Base-by-base conservation (phyloP, 2,888 invertebrate genomes). In the Callinectes sapidus region DNA sequence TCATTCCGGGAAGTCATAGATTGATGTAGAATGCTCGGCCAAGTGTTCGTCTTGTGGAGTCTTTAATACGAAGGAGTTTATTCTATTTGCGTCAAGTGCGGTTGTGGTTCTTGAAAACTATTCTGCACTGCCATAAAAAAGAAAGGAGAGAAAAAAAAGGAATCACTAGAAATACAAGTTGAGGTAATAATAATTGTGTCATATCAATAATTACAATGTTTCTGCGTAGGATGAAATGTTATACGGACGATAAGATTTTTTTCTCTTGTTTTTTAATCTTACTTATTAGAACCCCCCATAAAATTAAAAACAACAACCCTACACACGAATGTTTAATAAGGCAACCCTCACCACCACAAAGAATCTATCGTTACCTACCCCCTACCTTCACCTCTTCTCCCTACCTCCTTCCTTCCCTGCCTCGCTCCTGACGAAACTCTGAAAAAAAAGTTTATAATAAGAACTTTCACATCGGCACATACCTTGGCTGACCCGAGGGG, bases 361-460 rank as follows among this genome's bases (percentile, higher is more conserved):
- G 71, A 71, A 71, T 10, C 71, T 28, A 71, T 71, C 28, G 71
- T 3, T n/a, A 77, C 71, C 71, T 77, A 8, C 35, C 16, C 71
- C 13, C 10, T 32, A 8, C 71, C 71, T 2, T 13, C 71, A 13
- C 71, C 28, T n/a, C 32, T 81, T 6, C 71, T 77, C 1, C 18
- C 16, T 32, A 1, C 28, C 28, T 28, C 71, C 71, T 8, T 13
- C 71, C 10, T 32, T 77, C 32, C 55, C 28, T 54, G 39, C 54
- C 90, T 28, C 66, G 5, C 55, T 61, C 55, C 55, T 54, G 32
- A 32, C 32, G 32, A 81, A 35, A 81, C 81, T 81, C 81, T 35
- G 81, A 81, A 81, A 39, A 39, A 39, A 42, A 87, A 87, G 32
- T 87, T 87, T 28, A 87, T 87, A 87, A 87, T 87, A 87, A 87